Conservation (phyloP, 2,797 vertebrate species). For the Anableps anableps region DNA sequence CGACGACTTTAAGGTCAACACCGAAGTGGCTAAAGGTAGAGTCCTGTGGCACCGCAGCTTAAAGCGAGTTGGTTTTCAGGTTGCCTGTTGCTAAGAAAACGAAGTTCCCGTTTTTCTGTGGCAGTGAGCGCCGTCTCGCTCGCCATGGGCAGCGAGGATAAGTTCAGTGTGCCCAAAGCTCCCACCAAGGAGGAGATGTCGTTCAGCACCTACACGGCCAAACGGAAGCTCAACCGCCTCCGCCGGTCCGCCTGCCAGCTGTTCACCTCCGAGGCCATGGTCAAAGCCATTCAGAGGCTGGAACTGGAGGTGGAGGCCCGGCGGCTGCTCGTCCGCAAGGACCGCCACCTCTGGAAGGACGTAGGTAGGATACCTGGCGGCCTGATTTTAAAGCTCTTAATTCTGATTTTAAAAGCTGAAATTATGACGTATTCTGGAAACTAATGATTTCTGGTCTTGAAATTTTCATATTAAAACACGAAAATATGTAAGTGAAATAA, state of each 20-base stretch:
- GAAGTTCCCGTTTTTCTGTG: neutral
- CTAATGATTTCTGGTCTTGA: too few species aligned
- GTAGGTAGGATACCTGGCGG: constrained; percentile 81
- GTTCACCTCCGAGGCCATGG: constrained; percentile 87
- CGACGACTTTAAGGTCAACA: constrained; percentile 92
- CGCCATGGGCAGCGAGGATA: constrained; percentile 82
- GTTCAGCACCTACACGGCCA: constrained; percentile 89
- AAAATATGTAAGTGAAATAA: too few species aligned
- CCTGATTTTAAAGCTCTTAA: neutral
- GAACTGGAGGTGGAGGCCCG: constrained; percentile 90
- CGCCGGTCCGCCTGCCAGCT: constrained; percentile 88
- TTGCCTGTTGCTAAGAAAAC: neutral
- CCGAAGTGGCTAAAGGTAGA: constrained; percentile 87
- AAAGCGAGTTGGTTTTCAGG: neutral
- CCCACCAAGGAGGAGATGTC: constrained; percentile 96
- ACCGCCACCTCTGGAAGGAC: constrained; percentile 96
- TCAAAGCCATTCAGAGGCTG: constrained; percentile 89
- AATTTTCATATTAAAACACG: too few species aligned
- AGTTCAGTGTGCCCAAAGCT: constrained; percentile 85
- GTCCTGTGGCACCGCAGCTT: neutral
- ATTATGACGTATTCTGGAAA: too few species aligned
- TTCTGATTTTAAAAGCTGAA: too few species aligned
- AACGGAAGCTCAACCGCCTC: constrained; percentile 87
- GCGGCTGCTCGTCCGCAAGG: constrained; percentile 89
- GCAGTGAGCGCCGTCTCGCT: constrained; percentile 88